A percentile compares a stretch with the other conserved stretches of the same genome.
These are phyloP conservation scores for Aramus guarauna DNA, from an alignment of 2,113 vertebrate species.

Conservation along the genomic window DNA sequence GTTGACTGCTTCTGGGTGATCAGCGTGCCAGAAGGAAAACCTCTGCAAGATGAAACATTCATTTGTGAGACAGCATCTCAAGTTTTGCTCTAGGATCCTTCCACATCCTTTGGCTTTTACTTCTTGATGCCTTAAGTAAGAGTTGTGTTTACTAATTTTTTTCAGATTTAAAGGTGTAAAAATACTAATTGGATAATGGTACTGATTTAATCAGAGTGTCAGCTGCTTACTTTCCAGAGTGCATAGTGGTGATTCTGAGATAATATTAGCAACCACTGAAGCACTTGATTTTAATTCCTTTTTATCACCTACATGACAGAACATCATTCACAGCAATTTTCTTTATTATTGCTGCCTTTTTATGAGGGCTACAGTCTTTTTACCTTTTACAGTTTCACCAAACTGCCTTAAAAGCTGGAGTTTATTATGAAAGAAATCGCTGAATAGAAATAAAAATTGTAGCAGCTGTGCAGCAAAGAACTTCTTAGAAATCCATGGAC, in stretches of 20 bases:
- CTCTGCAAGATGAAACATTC: neutral
- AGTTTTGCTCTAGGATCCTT: neutral
- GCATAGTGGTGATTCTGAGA: neutral
- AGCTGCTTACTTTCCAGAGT: neutral
- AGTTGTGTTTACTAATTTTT: neutral
- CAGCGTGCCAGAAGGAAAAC: neutral
- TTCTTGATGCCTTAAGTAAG: neutral
- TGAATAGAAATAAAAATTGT: slow-evolving; percentile 28
- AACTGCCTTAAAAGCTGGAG: slow-evolving; percentile 38
- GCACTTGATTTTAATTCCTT: slow-evolving; percentile 2
- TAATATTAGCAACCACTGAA: neutral
- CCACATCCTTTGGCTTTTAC: neutral
- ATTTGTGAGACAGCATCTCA: neutral
- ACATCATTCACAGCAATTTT: slow-evolving; percentile 41
- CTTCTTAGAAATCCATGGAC: slow-evolving; percentile 34
- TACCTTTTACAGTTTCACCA: slow-evolving; percentile 14
- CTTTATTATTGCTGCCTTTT: neutral
- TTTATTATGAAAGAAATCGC: slow-evolving; percentile 35
- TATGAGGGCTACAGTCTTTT: neutral
- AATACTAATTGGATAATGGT: neutral
- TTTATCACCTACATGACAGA: slow-evolving; percentile 12
- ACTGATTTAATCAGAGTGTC: neutral
- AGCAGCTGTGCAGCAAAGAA: slow-evolving; percentile 54
- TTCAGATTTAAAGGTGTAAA: neutral
- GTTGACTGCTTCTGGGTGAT: neutral